phyloP scores from a whole-genome alignment of 2,888 invertebrate species.

The Meta bourneti region DNA sequence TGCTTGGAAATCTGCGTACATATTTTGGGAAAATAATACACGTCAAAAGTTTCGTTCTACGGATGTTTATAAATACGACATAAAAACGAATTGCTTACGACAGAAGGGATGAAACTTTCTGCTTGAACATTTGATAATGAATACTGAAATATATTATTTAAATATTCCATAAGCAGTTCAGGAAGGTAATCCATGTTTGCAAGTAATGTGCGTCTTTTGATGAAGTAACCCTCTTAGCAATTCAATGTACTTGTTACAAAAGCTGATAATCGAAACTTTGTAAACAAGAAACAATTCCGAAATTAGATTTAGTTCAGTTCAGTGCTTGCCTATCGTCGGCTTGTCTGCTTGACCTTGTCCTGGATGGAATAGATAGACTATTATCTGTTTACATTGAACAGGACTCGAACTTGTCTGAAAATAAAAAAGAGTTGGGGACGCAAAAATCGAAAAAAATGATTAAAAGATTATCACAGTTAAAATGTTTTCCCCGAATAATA shows the following conservation, averaged over 20 bases:
- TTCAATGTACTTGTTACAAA: constrained; percentile 11
- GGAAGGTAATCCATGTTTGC: constrained; percentile 26
- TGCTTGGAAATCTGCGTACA: no score
- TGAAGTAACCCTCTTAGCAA: not conserved
- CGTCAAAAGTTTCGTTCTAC: no score
- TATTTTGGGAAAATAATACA: no score
- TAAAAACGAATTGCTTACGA: constrained; percentile 33
- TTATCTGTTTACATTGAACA: no score
- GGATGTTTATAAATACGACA: no score
- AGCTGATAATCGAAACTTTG: constrained; percentile 36
- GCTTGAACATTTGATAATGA: not conserved
- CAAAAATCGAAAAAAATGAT: no score
- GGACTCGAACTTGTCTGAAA: no score
- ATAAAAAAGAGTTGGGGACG: no score
- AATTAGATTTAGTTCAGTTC: constrained; percentile 7
- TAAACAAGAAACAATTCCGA: constrained; percentile 43
- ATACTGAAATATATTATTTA: not conserved
- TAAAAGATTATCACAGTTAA: no score
- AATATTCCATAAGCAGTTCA: not conserved
- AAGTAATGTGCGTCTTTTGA: constrained; percentile 2
- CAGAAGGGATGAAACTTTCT: constrained; percentile 11
- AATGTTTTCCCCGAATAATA: no score
- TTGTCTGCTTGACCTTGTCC: not conserved
- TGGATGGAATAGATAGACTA: not conserved
- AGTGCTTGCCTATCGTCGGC: not conserved